Conservation (phyloP, 2,113 vertebrate genomes). For the Abramis brama region DNA sequence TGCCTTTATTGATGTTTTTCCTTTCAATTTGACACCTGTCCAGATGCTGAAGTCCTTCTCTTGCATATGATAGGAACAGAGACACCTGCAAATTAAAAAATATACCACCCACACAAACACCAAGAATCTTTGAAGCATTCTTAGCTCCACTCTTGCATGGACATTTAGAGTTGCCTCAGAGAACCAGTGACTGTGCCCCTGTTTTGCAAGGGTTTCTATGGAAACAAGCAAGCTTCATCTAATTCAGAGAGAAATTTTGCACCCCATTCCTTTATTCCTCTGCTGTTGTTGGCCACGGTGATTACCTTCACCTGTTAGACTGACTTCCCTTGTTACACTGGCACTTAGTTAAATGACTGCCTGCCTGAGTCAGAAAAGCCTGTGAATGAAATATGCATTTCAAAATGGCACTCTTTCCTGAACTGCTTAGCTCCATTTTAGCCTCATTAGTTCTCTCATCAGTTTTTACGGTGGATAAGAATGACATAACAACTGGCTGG, state of each 20-base stretch:
- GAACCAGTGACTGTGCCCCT: conserved; percentile 57
- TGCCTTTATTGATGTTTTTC: conserved; percentile 9
- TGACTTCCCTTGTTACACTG: conserved; percentile 53
- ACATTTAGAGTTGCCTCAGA: conserved; percentile 67
- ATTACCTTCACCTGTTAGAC: conserved; percentile 65
- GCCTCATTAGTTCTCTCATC: conserved; percentile 13
- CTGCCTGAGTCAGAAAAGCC: conserved; percentile 36
- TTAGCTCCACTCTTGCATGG: conserved; percentile 63
- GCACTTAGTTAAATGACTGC: conserved; percentile 49
- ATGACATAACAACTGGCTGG: conserved; percentile 6
- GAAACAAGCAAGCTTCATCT: conserved; percentile 71
- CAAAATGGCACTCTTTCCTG: conserved; percentile 16
- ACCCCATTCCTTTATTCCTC: conserved; percentile 61
- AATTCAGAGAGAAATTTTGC: conserved; percentile 67
- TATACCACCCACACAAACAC: conserved; percentile 41
- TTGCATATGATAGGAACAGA: conserved; percentile 22
- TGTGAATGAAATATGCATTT: conserved; percentile 35
- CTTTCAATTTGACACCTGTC: conserved; percentile 12
- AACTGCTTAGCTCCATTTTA: conserved; percentile 5
- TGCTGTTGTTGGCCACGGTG: conserved; percentile 60
- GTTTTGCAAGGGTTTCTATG: conserved; percentile 69
- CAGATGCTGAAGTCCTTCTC: background rate
- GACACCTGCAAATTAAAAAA: conserved; percentile 47
- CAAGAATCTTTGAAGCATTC: conserved; percentile 6
- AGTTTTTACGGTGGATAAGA: conserved; percentile 6